phyloP scores from a whole-genome alignment of 2,888 invertebrate genomes.

The Mayetiola destructor region DNA sequence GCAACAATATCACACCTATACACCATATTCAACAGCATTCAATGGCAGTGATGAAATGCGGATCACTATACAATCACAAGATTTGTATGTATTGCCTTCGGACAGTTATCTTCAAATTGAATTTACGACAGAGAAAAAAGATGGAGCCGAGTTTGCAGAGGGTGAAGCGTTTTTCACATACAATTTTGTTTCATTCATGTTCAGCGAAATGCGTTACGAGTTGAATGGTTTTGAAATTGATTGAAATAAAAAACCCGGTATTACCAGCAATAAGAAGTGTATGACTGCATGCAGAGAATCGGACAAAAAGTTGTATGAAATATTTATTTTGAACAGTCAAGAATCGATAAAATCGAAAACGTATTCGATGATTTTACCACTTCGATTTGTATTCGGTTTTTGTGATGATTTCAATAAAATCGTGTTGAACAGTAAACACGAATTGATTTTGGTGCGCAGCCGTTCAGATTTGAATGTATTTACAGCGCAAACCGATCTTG shows the following conservation, averaged over 20 bases:
- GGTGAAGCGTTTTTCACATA: neutral
- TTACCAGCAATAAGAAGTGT: conserved; percentile 27
- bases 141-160: conserved; percentile 20
- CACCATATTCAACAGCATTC: conserved; percentile 21
- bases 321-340: neutral
- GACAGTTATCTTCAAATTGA: conserved; percentile 23
- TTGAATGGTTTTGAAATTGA: conserved; percentile 27
- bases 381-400: conserved; percentile 28
- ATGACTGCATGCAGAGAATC: conserved; percentile 24
- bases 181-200: conserved; percentile 17
- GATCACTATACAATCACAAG: conserved; percentile 24
- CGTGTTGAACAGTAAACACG: conserved; percentile 29
- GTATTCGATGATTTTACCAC: conserved; percentile 20
- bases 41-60: conserved; percentile 26
- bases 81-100: conserved; percentile 23
- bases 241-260: conserved; percentile 24
- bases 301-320: conserved; percentile 15
- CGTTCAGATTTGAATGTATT: conserved; percentile 13
- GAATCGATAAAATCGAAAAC: neutral
- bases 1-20: conserved; percentile 23
- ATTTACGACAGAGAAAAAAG: conserved; percentile 18
- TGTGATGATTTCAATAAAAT: conserved; percentile 29
- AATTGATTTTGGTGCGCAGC: conserved; percentile 25
- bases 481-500: conserved; percentile 3
- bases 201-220: conserved; percentile 28